phyloP scores from a whole-genome alignment of 2,888 invertebrate genomes.

The Drosophila vallismaia region DNA sequence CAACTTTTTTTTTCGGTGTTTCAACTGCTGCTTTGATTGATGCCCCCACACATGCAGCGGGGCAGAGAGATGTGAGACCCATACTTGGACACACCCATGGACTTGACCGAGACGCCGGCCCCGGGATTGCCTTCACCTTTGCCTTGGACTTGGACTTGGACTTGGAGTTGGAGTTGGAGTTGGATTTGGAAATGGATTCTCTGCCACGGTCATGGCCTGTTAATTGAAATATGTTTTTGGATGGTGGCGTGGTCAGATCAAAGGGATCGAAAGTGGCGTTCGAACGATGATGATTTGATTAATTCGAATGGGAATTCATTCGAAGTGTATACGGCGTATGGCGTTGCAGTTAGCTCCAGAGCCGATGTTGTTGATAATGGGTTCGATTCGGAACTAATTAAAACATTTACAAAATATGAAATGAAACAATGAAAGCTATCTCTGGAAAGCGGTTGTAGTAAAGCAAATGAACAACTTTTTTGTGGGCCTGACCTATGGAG shows the following conservation, averaged over 20 bases:
- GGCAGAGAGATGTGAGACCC: conserved; percentile 15
- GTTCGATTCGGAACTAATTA: conserved; percentile 60
- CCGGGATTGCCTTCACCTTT: conserved; percentile 36
- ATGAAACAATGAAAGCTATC: conserved; percentile 4
- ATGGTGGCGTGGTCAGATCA: conserved; percentile 56
- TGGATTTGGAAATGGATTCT: conserved; percentile 28
- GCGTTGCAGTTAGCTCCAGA: conserved; percentile 9
- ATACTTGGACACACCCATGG: conserved; percentile 32
- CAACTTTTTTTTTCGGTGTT: conserved; percentile 20
- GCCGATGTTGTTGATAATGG: conserved; percentile 8
- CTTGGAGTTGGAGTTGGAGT: background rate
- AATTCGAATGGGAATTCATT: conserved; percentile 61
- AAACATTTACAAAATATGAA: conserved; percentile 51
- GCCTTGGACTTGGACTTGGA: conserved; percentile 17
- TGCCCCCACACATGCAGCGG: conserved; percentile 59
- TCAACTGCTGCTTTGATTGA: conserved; percentile 76
- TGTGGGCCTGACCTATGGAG: conserved; percentile 7
- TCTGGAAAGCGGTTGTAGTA: conserved; percentile 2
- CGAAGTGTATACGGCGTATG: background rate
- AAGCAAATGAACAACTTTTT: conserved; percentile 28
- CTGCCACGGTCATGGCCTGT: conserved; percentile 72
- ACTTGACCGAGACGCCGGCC: conserved; percentile 35
- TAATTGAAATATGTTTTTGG: conserved; percentile 77
- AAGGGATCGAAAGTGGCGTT: conserved; percentile 52
- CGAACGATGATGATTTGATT: conserved; percentile 75